Base-by-base conservation (phyloP, 2,888 invertebrate genomes). In the Leptinotarsa peninsularis region DNA sequence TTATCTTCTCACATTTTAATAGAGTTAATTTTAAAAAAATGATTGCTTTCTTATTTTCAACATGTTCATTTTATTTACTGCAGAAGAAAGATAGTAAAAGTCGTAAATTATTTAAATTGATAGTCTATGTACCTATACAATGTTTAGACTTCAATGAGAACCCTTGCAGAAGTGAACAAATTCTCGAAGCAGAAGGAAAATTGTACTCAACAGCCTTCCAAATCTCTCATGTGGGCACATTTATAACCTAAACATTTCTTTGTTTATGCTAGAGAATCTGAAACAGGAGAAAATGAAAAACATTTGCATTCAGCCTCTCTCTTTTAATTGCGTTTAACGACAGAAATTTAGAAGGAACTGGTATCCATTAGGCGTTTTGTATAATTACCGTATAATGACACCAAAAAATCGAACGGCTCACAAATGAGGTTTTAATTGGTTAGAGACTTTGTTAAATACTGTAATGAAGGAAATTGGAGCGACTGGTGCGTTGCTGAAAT, bases 241-340 rank as follows among this genome's bases (percentile, higher is more conserved):
- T 43, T 70, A 70, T 70, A 15, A 58, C 33, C 70, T 58, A 70
- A 70, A 70, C 60, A 70, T 70, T 70, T 27, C 21, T 58, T 58
- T 58, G 70, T 70, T 43, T 58, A 58, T 49, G 21, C 49, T 21
- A 60, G 43, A 13, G 49, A 58, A 60, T 49, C 49, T 49, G 7
- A 70, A 43, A 70, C 70, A 58, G 14, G 49, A 4, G 14, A 43
- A 70, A 70, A 43, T 33, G n/a, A 43, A 33, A 63, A 43, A 18
- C 43, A 63, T 63, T 63, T 33, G 43, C 63, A 63, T 63, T 63
- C 43, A n/a, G 43, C n/a, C n/a, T 33, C n/a, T 58, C 21, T 70
- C 43, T 17, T 33, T 50, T 56, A 49, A 70, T 69, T 43, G 49
- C 58, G 49, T 56, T 18, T 58, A 70, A 58, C 43, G 70, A 63